These are phyloP conservation scores for Littorina saxatilis DNA, from an alignment of 1,140 invertebrate genomes.

Conservation along the genomic window DNA sequence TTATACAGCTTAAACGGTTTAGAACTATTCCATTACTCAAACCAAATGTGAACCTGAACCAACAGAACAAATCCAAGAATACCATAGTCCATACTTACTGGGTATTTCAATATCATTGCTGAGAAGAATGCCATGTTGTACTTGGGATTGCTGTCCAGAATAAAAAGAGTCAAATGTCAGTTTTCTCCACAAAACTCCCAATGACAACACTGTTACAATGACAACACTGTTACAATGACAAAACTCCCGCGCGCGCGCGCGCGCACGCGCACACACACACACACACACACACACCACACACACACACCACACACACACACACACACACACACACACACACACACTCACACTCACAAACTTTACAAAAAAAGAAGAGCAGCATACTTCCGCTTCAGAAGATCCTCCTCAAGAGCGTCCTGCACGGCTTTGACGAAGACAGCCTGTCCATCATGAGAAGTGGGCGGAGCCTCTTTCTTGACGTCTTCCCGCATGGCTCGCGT, in stretches of 20 bases:
- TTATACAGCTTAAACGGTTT: no score
- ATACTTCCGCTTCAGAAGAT: conserved; percentile 5
- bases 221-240: neutral
- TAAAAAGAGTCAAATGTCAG: neutral
- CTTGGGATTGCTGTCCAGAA: conserved; percentile 23
- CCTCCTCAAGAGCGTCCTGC: neutral
- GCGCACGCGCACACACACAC: neutral
- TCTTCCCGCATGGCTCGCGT: neutral
- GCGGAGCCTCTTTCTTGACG: neutral
- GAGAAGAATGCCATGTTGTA: conserved; percentile 21
- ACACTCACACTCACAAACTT: neutral
- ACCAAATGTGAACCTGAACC: no score
- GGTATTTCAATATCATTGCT: conserved; percentile 22
- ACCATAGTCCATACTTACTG: conserved; percentile 20
- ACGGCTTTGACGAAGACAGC: neutral
- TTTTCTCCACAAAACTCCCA: neutral
- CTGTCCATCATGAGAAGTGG: neutral
- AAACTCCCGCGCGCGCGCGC: neutral
- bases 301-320: no score
- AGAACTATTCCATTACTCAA: no score
- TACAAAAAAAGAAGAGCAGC: neutral
- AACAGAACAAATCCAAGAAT: no score
- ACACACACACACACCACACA: no score
- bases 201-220: no score
- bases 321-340: neutral